Percentiles rank a stretch among this genome's conserved stretches.
phyloP scores from a whole-genome alignment of 2,888 invertebrate genomes.

The Drosophila lacicola region DNA sequence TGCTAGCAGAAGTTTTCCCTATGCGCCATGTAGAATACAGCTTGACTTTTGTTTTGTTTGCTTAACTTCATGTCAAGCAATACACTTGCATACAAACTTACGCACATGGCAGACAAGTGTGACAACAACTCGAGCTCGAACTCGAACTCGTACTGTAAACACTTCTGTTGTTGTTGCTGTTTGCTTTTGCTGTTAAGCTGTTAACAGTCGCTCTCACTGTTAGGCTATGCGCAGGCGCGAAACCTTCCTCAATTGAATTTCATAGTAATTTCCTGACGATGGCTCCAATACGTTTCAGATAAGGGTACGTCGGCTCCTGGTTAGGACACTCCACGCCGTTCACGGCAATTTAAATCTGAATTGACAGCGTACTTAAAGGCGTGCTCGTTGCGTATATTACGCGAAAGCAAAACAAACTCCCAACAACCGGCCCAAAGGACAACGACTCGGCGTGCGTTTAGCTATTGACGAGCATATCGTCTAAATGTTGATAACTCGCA shows the following conservation, averaged over 20 bases:
- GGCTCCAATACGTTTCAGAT: slow-evolving; percentile 70
- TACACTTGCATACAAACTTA: slow-evolving; percentile 14
- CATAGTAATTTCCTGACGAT: slow-evolving; percentile 65
- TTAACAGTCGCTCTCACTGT: slow-evolving; percentile 37
- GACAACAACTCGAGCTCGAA: slow-evolving; percentile 20
- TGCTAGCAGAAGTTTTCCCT: slow-evolving; percentile 66
- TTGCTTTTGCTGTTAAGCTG: not conserved
- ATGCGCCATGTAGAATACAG: slow-evolving; percentile 39
- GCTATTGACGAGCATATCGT: slow-evolving; percentile 26
- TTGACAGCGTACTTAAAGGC: slow-evolving; percentile 32
- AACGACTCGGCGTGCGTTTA: slow-evolving; percentile 58
- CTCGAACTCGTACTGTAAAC: slow-evolving; percentile 7
- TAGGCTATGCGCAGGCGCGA: slow-evolving; percentile 57
- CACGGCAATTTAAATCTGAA: slow-evolving; percentile 26
- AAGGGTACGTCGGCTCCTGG: slow-evolving; percentile 66
- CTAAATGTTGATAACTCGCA: slow-evolving; percentile 38
- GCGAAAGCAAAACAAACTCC: slow-evolving; percentile 66
- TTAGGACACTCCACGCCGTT: slow-evolving; percentile 54
- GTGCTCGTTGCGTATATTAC: slow-evolving; percentile 45
- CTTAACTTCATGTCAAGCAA: slow-evolving; percentile 71
- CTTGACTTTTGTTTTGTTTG: slow-evolving; percentile 77
- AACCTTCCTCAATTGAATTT: slow-evolving; percentile 65
- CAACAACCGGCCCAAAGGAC: slow-evolving; percentile 52
- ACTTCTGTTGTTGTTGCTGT: not conserved
- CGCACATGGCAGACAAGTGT: not conserved